Percentiles rank a stretch among this genome's conserved stretches.
phyloP scores from a whole-genome alignment of 2,888 invertebrate species.

The Phyllotreta cruciferae region DNA sequence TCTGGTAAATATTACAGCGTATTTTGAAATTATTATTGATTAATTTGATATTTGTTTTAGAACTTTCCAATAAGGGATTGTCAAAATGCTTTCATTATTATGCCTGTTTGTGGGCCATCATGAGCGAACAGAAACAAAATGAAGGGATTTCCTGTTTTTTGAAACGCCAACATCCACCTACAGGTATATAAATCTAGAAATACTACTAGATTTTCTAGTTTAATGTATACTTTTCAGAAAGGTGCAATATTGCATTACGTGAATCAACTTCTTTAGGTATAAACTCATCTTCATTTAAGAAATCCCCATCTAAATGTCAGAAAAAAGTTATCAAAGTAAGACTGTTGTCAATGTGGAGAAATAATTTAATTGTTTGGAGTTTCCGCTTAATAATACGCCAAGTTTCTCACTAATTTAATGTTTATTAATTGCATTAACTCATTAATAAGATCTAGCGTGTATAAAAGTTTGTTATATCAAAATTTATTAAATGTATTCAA shows the following conservation, averaged over 20 bases:
- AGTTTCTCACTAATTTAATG: too few relatives aligned
- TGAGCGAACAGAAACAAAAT: conserved; percentile 67
- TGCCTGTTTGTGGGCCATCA: conserved; percentile 74
- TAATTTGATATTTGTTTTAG: conserved; percentile 36
- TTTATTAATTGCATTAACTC: too few relatives aligned
- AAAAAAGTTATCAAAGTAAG: conserved; percentile 8
- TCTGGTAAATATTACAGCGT: conserved; percentile 37
- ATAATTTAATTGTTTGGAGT: not conserved
- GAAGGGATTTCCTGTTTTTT: conserved; percentile 65
- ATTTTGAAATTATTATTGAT: conserved; percentile 2
- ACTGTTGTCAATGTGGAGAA: conserved; percentile 1
- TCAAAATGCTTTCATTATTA: conserved; percentile 73
- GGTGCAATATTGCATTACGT: too few relatives aligned
- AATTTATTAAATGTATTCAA: not conserved
- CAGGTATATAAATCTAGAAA: conserved; percentile 7
- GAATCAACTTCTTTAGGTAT: too few relatives aligned
- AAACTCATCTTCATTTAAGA: not conserved
- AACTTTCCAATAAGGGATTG: conserved; percentile 27
- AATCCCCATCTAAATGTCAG: conserved; percentile 3
- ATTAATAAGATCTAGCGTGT: too few relatives aligned
- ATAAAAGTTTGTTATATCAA: conserved; percentile 51
- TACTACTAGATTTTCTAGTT: too few relatives aligned
- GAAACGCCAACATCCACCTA: conserved; percentile 1
- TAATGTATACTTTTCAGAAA: too few relatives aligned
- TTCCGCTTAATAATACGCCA: too few relatives aligned